Evolutionary conservation across 2,113 vertebrate species (phyloP), one percentile per base, ranked within the genome.

Genomic region (Sebastes fasciatus): DNA sequence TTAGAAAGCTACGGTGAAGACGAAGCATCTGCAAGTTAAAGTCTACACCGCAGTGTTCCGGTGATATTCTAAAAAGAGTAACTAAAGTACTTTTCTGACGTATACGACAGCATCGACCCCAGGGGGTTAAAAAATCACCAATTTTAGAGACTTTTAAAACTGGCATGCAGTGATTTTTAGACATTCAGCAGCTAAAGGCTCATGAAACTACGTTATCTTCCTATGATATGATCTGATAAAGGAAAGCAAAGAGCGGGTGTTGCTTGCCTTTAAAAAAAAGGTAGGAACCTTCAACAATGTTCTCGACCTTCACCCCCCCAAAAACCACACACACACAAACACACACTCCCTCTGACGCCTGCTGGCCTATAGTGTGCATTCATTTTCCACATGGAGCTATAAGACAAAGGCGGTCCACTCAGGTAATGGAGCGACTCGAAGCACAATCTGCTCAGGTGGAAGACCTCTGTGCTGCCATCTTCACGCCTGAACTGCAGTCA

Each of bases 401-500:
- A 70, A 87, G 87, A 92, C 88, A 92, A 93, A 91, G 86, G 86
- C 66, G 76, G 81, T 65, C 70, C 52, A 66, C 79, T 17, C 60
- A 79, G 85, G 76, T 86, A 86, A 91, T 91, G 89, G 90, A 91
- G 90, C 84, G 63, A 71, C 86, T 82, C 70, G 5, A 71, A 86
- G 66, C 88, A 82, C 70, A 87, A 81, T 80, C 82, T 52, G 84
- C 75, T 90, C 78, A 82, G 90, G 75, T 89, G 86, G 85, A 74
- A 88, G 91, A 92, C 87, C 87, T 92, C 79, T 80, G 83, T n/a
- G 71, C 82, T 49, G 83, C 86, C 51, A 52, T 73, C 66, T 88
- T 91, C 92, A 92, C 51, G 89, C 86, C 77, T 90, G 85, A 93
- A 79, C 75, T 92, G 82, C 87, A 80, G 84, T 79, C 88, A 93